phyloP scores from a whole-genome alignment of 2,797 vertebrate genomes.

The Muraenolepis orangiensis region DNA sequence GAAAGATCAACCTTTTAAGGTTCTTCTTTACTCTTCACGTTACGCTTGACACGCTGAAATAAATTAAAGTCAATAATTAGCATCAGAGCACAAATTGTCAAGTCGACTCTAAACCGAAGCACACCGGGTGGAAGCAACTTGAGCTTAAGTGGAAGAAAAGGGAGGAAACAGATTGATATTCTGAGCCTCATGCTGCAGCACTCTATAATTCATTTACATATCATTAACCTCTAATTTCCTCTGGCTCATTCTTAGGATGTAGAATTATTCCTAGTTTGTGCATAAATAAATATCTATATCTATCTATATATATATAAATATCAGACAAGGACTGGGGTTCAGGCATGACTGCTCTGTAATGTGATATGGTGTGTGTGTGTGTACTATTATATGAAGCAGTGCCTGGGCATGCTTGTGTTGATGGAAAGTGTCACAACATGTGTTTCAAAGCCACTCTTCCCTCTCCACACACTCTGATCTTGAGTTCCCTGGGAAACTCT shows the following conservation, averaged over 20 bases:
- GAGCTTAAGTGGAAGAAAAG: conserved; percentile 42
- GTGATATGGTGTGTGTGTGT: conserved; percentile 8
- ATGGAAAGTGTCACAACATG: conserved; percentile 62
- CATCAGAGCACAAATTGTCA: conserved; percentile 48
- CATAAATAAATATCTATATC: conserved; percentile 24
- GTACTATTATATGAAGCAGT: neutral
- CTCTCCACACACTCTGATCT: conserved; percentile 62
- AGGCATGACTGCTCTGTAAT: conserved; percentile 39
- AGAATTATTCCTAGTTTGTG: conserved; percentile 23
- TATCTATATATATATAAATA: conserved; percentile 1
- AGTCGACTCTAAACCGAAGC: conserved; percentile 23
- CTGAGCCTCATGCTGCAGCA: conserved; percentile 48
- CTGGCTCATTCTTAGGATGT: conserved; percentile 51
- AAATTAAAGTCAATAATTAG: conserved; percentile 52
- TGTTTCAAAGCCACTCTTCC: conserved; percentile 63
- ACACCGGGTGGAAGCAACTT: conserved; percentile 37
- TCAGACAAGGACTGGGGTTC: conserved; percentile 8
- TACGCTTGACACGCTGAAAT: conserved; percentile 52
- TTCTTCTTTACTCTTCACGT: conserved; percentile 46
- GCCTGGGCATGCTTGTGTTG: conserved; percentile 22
- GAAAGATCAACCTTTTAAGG: conserved; percentile 41
- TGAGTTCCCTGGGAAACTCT: conserved; percentile 53
- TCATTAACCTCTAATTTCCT: conserved; percentile 69
- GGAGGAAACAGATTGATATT: conserved; percentile 53
- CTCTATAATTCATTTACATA: conserved; percentile 71